phyloP scores from a whole-genome alignment of 2,113 vertebrate species.

The Ageneiosus marmoratus region DNA sequence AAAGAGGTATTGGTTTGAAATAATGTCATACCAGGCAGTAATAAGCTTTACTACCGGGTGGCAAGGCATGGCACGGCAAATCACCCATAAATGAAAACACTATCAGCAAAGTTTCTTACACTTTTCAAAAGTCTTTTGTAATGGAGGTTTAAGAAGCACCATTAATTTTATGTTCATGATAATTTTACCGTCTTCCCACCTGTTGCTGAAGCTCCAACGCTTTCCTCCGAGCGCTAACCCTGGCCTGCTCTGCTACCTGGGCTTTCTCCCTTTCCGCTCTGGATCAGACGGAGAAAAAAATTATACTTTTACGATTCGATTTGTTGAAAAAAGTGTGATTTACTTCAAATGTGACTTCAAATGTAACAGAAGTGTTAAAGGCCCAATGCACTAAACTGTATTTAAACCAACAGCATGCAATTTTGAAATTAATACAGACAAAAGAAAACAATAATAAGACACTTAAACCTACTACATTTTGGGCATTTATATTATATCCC shows the following conservation, averaged over 20 bases:
- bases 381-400: background rate
- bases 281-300: slow-evolving; percentile 20
- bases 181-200: slow-evolving; percentile 65
- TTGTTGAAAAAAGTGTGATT: background rate
- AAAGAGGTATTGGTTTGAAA: background rate
- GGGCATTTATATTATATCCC: too few relatives aligned
- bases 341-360: background rate
- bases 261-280: slow-evolving; percentile 96
- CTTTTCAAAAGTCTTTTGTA: background rate
- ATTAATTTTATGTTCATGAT: background rate
- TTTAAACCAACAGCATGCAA: background rate
- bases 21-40: background rate
- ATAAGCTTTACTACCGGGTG: background rate
- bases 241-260: slow-evolving; percentile 87
- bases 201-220: slow-evolving; percentile 83
- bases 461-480: too few relatives aligned
- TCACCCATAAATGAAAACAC: background rate
- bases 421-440: background rate
- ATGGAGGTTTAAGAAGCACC: too few relatives aligned
- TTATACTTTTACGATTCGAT: background rate
- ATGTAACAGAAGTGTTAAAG: background rate
- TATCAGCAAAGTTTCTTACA: background rate
- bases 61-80: background rate
- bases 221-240: slow-evolving; percentile 86
- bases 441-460: too few relatives aligned